These are phyloP conservation scores for Drosophila fulvimacula DNA, from an alignment of 2,888 invertebrate species.

Conservation along the genomic window DNA sequence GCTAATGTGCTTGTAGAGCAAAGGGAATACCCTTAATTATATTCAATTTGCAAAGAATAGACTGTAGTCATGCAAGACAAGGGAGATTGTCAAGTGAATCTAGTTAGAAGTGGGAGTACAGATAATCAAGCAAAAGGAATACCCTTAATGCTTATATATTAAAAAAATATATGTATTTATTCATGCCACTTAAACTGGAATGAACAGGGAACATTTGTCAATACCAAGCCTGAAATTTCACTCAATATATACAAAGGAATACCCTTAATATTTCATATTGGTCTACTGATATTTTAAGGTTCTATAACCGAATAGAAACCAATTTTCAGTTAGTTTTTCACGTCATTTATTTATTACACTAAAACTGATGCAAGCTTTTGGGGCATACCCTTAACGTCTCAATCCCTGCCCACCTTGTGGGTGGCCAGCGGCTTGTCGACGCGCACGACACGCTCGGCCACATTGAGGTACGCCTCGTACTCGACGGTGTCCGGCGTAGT, in stretches of 20 bases:
- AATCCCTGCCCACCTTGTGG: conserved; percentile 91
- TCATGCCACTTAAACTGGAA: not conserved
- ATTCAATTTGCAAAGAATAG: not conserved
- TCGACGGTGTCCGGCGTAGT: conserved; percentile 94
- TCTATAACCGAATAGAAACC: not conserved
- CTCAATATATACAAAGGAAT: not conserved
- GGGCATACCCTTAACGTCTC: conserved; percentile 47
- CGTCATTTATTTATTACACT: not conserved
- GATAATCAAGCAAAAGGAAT: not conserved
- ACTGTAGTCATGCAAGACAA: not conserved
- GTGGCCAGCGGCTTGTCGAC: conserved; percentile 90
- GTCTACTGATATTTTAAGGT: no score
- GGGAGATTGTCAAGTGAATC: not conserved
- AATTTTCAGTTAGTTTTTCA: not conserved
- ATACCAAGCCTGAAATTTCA: no score
- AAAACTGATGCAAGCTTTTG: conserved; percentile 2
- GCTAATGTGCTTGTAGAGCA: not conserved
- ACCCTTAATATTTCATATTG: not conserved
- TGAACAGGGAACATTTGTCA: no score
- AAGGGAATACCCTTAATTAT: conserved; percentile 1
- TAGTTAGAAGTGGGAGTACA: not conserved
- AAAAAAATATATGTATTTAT: no score
- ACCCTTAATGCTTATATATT: not conserved
- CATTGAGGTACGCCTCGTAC: conserved; percentile 94
- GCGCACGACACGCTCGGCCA: conserved; percentile 90